Evolutionary conservation across 2,888 invertebrate genomes (phyloP), one percentile per base, ranked within the genome.

Genomic region (Melieria crassipennis): DNA sequence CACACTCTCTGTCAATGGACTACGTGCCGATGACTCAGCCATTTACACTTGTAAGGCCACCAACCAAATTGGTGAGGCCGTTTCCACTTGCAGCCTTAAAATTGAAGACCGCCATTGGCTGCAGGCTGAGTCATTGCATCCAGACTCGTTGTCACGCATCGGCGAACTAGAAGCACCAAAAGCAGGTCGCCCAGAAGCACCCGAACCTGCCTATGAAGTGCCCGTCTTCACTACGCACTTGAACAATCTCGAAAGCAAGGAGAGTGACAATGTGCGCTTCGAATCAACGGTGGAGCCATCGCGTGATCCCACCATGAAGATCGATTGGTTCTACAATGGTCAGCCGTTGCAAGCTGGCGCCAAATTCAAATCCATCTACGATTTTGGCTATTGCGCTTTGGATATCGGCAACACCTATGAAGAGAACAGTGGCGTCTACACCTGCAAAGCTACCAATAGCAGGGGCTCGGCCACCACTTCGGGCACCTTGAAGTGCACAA

Each of bases 261-360:
- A 97, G 89, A 93, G 93, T 63, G 95, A 96, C 65, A 94, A 91
- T 79, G 94, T 92, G 76, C 95, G 95, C 87, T 97, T 97, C 79
- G 95, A 96, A 87, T 96, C 96, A 84, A 93, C 93, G 80, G 96
- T 97, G 4, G 96, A 97, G 84, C 97, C 97, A 43, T 93, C 95
- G 5, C 93, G 94, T 84, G 97, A 97, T 87, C 96, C 96, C 5
- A 96, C 95, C 1, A 91, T 97, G 87, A 91, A 92, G 81, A 93
- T 96, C 78, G 97, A 96, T 87, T 99, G 99, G 98, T 97, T 94
- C 88, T 92, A 94, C 74, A 97, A 99, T 85, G 97, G 95, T 56
- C 92, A 95, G 84, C 93, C 95, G 10, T 87, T 99, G 71, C 94
- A 94, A 77, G 91, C 91, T 77, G 98, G 96, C 46, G 92, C 97